Evolutionary conservation across 1,140 invertebrate genomes (phyloP), one percentile per base, ranked within the genome.

Genomic region (Calycopis cecrops): DNA sequence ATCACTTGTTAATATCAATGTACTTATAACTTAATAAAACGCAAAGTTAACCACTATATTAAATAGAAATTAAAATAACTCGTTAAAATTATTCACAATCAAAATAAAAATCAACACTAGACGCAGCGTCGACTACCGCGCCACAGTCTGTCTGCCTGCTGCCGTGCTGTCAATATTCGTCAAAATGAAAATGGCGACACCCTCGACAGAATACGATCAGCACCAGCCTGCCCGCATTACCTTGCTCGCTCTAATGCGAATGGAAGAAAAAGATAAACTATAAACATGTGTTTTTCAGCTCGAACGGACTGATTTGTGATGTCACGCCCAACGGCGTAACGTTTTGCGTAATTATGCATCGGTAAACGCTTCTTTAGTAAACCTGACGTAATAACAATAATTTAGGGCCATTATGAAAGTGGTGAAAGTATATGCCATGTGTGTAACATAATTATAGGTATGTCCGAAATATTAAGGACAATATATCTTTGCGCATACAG

Each of bases 121-220:
- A 85, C 84, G 81, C 77, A 77, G 73, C 71, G 79, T 82, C 83
- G 78, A 76, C 77, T 67, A 63, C 74, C 79, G 81, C 77, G 76
- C 75, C 77, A 70, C 81, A 85, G 81, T 85, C 84, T 87, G 79
- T 86, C 81, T 86, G 80, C 77, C 72, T 70, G 85, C 81, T 86
- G 80, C 77, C 72, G 70, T 81, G 79, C 81, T 87, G 83, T 87
- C 83, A 87, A 87, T 87, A 87, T 87, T 87, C 83, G 81, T 87
- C 83, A 87, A 87, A 87, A 87, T 70, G 84, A 87, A 87, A 87
- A 87, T 87, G 84, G 84, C 84, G 84, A 87, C 84, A 87, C 79
- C 78, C 81, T 84, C 83, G 78, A 78, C 80, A 74, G 79, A 78
- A 80, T 79, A 82, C 80, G 81, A 79, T 81, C 80, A 81, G 67